Evolutionary conservation across 2,113 vertebrate genomes (phyloP), one percentile per base, ranked within the genome.

Genomic region (Bombycilla garrulus): DNA sequence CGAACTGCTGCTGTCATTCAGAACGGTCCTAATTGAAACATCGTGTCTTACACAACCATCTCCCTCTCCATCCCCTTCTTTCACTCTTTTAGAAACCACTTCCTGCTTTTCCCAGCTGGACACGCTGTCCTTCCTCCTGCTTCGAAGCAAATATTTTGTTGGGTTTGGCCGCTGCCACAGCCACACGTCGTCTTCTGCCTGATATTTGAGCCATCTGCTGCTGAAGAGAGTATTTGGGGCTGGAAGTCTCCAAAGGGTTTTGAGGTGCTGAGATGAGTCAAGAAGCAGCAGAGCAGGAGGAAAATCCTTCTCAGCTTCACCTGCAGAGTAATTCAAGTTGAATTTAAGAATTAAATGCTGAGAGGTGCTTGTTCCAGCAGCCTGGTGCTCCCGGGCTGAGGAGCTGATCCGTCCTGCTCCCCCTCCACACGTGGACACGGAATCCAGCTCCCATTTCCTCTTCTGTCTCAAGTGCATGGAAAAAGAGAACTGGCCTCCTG

Each of bases 31-130:
- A 90, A 95, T 92, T 73, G 83, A 88, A 96, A 90, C 90, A 93
- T 73, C 50, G 8, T 90, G 92, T 77, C 67, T 94, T 94, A 58
- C 85, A 92, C 88, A 96, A 93, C 61, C 90, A 24, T 12, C 87
- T 86, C 69, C 61, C 56, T 44, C 81, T 81, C 76, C 38, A 29
- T 53, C 58, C 48, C 35, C 7, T 15, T 44, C 58, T 77, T 89
- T 21, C 45, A 6, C 48, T 60, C 48, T 72, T 71, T 40, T 6
- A 26, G 53, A 82, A 88, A 35, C n/a, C 1, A 4, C n/a, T 92
- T 96, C 94, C 92, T 95, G 90, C 57, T 66, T 80, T 93, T 90
- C 84, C 86, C 90, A 93, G 94, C 94, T 96, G 96, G 82, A 93
- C 79, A 88, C 3, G 7, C 45, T n/a, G 38, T 83, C 85, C 94